Base-by-base conservation (phyloP, 2,888 invertebrate genomes). In the Ariolimax columbianus region DNA sequence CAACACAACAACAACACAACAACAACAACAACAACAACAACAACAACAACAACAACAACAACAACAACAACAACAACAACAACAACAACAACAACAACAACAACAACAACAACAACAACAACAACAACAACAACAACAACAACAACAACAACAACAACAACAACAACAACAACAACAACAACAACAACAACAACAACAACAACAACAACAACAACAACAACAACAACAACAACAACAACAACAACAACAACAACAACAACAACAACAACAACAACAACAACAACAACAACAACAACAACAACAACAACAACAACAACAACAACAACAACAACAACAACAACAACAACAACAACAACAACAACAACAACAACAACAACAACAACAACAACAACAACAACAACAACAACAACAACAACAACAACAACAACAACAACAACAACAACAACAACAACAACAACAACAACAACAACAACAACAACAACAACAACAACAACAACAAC, bases 31-130 rank as follows among this genome's bases (percentile, higher is more conserved):
- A n/a, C n/a, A n/a, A n/a, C n/a, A 77, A 77, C 43, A 77, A 77
- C n/a, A 77, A 19, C 51, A 51, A 26, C n/a, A 4, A 78, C 19
- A 78, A 78, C 30, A 78, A 51, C n/a, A 78, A 59, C 26, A 0
- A 47, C 19, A 78, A 78, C 9, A 51, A 51, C 30, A 78, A 78
- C 2, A 78, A 59, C 17, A 51, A 78, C 55, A 78, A 51, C 55
- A 78, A 78, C 6, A 55, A 51, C 0, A 78, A 59, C 33, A 78
- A 78, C 59, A 78, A 78, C 55, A 47, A 51, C 55, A 78, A 51
- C 14, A 78, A 36, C n/a, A 78, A 78, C 55, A 47, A 78, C 47
- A 78, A 51, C 14, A 78, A 59, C 26, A 26, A 33, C 14, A 38
- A 33, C 19, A 75, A 36, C 11, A 75, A 75, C 33, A 75, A 75